Conservation (phyloP, 2,888 invertebrate species). For the Ectemnius continuus region DNA sequence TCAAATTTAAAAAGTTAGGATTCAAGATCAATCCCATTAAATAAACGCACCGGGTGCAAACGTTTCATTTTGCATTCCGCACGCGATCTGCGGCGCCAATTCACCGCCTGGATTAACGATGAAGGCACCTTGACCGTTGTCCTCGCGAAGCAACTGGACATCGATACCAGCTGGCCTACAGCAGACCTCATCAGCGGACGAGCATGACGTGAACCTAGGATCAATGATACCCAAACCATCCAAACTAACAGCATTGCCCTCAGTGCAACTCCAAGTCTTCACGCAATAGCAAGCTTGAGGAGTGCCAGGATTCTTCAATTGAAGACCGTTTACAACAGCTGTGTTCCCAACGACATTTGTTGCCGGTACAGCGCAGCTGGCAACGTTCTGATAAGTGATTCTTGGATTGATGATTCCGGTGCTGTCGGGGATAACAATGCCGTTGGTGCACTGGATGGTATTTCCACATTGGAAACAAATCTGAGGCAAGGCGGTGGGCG, state of each 20-base stretch:
- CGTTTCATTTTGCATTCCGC: constrained; percentile 63
- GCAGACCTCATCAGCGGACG: constrained; percentile 72
- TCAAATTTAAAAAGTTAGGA: not conserved
- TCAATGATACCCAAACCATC: constrained; percentile 69
- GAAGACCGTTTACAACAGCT: constrained; percentile 31
- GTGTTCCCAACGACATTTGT: constrained; percentile 7
- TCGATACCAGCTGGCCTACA: constrained; percentile 52
- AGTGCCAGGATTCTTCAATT: constrained; percentile 61
- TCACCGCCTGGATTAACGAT: constrained; percentile 30
- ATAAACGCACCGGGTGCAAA: constrained; percentile 59
- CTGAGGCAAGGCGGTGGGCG: constrained; percentile 23
- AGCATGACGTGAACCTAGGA: constrained; percentile 69
- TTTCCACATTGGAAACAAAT: constrained; percentile 56
- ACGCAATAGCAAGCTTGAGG: constrained; percentile 70
- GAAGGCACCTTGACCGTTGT: not conserved
- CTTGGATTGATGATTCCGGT: constrained; percentile 65
- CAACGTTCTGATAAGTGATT: constrained; percentile 39
- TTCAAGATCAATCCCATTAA: not conserved
- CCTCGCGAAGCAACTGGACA: not conserved
- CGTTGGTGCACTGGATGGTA: constrained; percentile 54
- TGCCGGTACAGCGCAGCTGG: constrained; percentile 16
- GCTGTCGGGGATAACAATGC: constrained; percentile 45
- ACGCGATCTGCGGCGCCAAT: constrained; percentile 36
- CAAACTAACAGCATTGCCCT: constrained; percentile 58
- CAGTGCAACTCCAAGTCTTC: constrained; percentile 62